Conservation (phyloP, 2,797 vertebrate species). For the Cyprinella venusta region DNA sequence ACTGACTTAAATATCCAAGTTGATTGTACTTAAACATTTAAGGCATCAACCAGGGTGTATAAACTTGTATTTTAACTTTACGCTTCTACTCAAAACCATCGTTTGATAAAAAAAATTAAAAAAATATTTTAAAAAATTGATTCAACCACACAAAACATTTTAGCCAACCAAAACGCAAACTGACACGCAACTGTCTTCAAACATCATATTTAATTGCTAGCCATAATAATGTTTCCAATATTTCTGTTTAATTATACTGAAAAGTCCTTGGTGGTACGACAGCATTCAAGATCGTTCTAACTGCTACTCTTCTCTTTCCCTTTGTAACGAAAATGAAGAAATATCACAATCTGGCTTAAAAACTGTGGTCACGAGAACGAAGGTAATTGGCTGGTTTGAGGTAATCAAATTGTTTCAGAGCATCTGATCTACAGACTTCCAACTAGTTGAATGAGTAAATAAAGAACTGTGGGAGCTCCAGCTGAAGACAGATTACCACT, state of each 20-base stretch:
- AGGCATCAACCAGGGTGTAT: background rate
- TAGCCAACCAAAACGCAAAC: background rate
- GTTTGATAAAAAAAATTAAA: too few species aligned
- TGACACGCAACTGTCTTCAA: background rate
- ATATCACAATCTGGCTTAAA: slow-evolving; percentile 20
- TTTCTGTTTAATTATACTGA: background rate
- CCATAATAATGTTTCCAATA: background rate
- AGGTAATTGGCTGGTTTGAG: slow-evolving; percentile 84
- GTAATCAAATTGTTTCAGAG: slow-evolving; percentile 90
- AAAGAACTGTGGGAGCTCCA: slow-evolving; percentile 83
- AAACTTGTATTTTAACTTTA: background rate
- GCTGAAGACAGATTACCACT: slow-evolving; percentile 84
- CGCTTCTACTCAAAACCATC: too few species aligned
- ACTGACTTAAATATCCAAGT: too few species aligned
- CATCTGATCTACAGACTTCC: slow-evolving; percentile 89
- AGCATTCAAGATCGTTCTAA: background rate
- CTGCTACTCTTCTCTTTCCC: slow-evolving; percentile 3
- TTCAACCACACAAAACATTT: background rate
- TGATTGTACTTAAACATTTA: too few species aligned
- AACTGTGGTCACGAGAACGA: slow-evolving; percentile 61
- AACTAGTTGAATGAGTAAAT: slow-evolving; percentile 90
- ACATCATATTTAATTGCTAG: background rate
- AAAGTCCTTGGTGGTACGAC: background rate
- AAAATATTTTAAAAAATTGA: too few species aligned
- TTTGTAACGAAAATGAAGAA: slow-evolving; percentile 4